Evolutionary conservation across 2,797 vertebrate genomes (phyloP).

Genomic region (Tenualosa ilisha): DNA sequence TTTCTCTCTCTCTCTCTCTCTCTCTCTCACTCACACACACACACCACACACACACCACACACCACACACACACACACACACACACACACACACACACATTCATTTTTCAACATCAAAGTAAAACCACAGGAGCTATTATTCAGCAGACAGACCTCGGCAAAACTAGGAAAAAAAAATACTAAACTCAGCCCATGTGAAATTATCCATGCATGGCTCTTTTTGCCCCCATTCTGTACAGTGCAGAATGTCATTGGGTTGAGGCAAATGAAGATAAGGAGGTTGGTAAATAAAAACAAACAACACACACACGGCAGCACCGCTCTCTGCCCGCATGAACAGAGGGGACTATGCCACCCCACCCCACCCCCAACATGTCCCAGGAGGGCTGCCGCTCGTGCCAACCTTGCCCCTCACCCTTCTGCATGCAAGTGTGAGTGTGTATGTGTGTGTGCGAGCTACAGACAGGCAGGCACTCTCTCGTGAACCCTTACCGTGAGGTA

Average conservation of each 20-base stretch:
- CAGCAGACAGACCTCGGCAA: slow-evolving; percentile 23
- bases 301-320: background rate
- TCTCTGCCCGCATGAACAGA: background rate
- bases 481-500: background rate
- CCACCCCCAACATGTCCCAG: background rate
- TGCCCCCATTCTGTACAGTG: slow-evolving; percentile 33
- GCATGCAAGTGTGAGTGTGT: slow-evolving; percentile 8
- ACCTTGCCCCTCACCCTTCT: background rate
- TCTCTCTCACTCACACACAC: background rate
- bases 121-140: slow-evolving; percentile 30
- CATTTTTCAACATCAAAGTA: slow-evolving; percentile 45
- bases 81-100: slow-evolving; percentile 20
- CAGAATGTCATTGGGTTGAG: slow-evolving; percentile 21
- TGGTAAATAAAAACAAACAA: slow-evolving; percentile 38
- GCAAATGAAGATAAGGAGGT: slow-evolving; percentile 44
- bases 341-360: background rate
- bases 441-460: background rate
- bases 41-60: slow-evolving; percentile 16
- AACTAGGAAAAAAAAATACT: slow-evolving; percentile 27
- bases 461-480: background rate
- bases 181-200: slow-evolving; percentile 9
- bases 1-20: background rate
- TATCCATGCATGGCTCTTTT: background rate
- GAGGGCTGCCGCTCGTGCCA: background rate
- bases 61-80: background rate